These are phyloP conservation scores for Leptinotarsa texana DNA, from an alignment of 1,140 invertebrate genomes.

Conservation along the genomic window DNA sequence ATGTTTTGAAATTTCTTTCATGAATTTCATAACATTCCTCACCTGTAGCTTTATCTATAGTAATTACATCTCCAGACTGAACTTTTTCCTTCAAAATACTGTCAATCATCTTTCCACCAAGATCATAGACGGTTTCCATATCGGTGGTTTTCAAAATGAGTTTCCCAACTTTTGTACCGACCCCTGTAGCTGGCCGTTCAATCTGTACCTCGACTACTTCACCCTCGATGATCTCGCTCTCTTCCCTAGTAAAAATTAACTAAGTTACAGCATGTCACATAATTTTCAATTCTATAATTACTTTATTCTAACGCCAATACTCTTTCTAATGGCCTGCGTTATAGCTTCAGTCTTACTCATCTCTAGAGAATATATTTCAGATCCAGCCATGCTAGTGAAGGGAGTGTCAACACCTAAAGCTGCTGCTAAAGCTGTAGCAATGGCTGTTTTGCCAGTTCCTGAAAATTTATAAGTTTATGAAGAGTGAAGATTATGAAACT, in stretches of 20 bases:
- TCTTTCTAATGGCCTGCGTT: conserved; percentile 95
- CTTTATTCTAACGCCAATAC: conserved; percentile 97
- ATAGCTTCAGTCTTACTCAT: conserved; percentile 99
- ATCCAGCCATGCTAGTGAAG: conserved; percentile 97
- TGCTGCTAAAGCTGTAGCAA: conserved; percentile 95
- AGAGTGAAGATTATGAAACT: too few species aligned
- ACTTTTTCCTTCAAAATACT: conserved; percentile 95
- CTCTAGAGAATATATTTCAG: conserved; percentile 97
- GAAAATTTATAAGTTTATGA: neutral
- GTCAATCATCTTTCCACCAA: conserved; percentile 99
- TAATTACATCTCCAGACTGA: conserved; percentile 95
- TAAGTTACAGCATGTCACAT: neutral
- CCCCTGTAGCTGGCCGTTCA: conserved; percentile 88
- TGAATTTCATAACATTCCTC: neutral
- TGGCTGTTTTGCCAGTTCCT: conserved; percentile 88
- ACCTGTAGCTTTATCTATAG: conserved; percentile 97
- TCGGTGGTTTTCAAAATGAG: conserved; percentile 98
- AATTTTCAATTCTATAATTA: conserved; percentile 57
- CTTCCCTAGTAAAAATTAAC: conserved; percentile 69
- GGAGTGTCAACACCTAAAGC: conserved; percentile 94
- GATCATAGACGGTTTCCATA: conserved; percentile 99
- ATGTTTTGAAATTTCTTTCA: neutral
- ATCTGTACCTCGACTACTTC: conserved; percentile 98
- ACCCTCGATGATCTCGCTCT: conserved; percentile 98
- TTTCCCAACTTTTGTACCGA: conserved; percentile 90